A percentile compares a stretch with the other conserved stretches of the same genome.
Conservation (phyloP, 2,797 vertebrate genomes). For the Brachyalestes nurse region DNA sequence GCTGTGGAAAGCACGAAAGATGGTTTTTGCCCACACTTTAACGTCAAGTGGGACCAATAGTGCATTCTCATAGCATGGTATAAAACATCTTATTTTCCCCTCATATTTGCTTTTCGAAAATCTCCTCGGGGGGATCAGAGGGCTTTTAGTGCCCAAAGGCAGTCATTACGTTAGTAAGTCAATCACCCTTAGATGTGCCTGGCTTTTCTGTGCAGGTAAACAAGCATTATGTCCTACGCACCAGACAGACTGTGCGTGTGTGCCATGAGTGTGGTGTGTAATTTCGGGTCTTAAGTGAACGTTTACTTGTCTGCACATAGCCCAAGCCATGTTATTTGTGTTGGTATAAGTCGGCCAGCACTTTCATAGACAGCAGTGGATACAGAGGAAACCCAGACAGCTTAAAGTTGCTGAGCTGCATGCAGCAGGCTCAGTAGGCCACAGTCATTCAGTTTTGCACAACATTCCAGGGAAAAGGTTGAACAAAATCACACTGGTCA, state of each 20-base stretch:
- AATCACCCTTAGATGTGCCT: slow-evolving; percentile 56
- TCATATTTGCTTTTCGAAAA: slow-evolving; percentile 45
- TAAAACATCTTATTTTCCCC: slow-evolving; percentile 43
- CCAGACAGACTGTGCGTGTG: slow-evolving; percentile 64
- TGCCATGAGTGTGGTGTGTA: slow-evolving; percentile 57
- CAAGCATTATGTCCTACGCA: slow-evolving; percentile 63
- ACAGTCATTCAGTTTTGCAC: slow-evolving; percentile 30
- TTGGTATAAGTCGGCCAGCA: slow-evolving; percentile 53
- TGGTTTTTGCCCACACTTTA: slow-evolving; percentile 22
- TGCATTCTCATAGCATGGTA: slow-evolving; percentile 30
- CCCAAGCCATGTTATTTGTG: slow-evolving; percentile 61
- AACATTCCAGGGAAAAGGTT: slow-evolving; percentile 25
- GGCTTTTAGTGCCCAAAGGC: slow-evolving; percentile 34
- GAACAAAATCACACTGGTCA: slow-evolving; percentile 34
- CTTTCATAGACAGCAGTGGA: slow-evolving; percentile 51
- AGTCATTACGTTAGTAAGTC: slow-evolving; percentile 52
- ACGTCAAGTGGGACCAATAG: slow-evolving; percentile 34
- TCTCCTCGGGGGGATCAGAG: slow-evolving; percentile 39
- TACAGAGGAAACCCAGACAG: slow-evolving; percentile 54
- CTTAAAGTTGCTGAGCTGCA: slow-evolving; percentile 44
- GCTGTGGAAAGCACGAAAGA: slow-evolving; percentile 19
- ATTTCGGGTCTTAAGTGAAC: slow-evolving; percentile 65
- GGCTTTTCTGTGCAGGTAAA: slow-evolving; percentile 61
- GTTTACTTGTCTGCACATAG: slow-evolving; percentile 60
- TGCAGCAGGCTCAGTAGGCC: slow-evolving; percentile 37